Percentiles rank a stretch among this genome's conserved stretches.
These are phyloP conservation scores for Vireo altiloquus DNA, from an alignment of 2,113 vertebrate genomes.

Conservation along the genomic window DNA sequence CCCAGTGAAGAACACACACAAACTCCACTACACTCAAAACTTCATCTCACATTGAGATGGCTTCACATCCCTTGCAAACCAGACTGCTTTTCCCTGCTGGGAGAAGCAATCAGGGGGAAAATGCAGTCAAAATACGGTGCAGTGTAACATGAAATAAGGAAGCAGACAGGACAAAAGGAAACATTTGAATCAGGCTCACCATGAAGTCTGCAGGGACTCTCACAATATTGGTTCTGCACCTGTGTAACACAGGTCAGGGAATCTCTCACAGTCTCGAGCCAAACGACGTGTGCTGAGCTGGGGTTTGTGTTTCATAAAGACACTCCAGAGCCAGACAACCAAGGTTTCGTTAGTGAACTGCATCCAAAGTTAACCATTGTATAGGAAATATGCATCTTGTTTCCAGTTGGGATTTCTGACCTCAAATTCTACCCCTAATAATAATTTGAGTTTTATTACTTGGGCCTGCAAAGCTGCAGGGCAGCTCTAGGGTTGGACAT, in stretches of 20 bases:
- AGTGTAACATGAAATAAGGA: slow-evolving; percentile 5
- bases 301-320: slow-evolving; percentile 23
- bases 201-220: neutral
- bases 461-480: neutral
- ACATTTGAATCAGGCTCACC: neutral
- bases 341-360: neutral
- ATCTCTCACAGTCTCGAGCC: slow-evolving; percentile 32
- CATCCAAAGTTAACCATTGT: neutral
- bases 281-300: slow-evolving; percentile 4
- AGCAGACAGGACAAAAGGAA: slow-evolving; percentile 48
- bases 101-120: neutral
- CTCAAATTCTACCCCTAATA: neutral
- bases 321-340: slow-evolving; percentile 15
- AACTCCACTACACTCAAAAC: neutral
- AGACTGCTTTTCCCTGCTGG: neutral
- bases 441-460: neutral
- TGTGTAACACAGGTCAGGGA: slow-evolving; percentile 32
- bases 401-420: slow-evolving; percentile 23
- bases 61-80: neutral
- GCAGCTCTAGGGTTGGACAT: neutral
- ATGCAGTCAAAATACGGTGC: neutral
- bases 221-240: slow-evolving; percentile 24
- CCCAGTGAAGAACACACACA: fast-evolving
- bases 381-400: neutral
- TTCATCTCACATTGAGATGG: neutral